Percentiles rank a stretch among this genome's conserved stretches.
Conservation (phyloP, 2,113 vertebrate genomes). For the Vidua chalybeata region DNA sequence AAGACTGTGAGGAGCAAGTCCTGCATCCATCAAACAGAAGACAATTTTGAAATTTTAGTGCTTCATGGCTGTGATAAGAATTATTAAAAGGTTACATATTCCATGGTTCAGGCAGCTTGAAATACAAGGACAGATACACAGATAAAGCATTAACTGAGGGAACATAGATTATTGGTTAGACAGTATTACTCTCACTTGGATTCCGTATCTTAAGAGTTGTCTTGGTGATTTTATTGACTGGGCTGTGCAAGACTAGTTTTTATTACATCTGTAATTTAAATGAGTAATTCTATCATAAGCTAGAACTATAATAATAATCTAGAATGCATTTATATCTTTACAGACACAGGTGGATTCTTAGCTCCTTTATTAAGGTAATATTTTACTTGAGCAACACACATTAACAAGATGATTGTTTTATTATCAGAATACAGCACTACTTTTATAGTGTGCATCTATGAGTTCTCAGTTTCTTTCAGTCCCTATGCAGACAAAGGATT, state of each 20-base stretch:
- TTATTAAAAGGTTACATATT: not conserved
- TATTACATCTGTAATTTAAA: slow-evolving; percentile 26
- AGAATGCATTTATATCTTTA: not conserved
- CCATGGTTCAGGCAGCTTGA: not conserved
- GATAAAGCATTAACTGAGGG: not conserved
- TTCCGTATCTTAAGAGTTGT: not conserved
- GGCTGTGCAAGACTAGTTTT: not conserved
- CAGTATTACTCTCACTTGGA: not conserved
- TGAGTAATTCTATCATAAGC: not conserved
- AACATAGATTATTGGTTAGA: not conserved
- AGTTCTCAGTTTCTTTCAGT: not conserved
- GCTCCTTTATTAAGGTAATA: slow-evolving; percentile 14
- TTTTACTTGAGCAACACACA: not conserved
- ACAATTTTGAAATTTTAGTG: not conserved
- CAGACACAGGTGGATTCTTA: not conserved
- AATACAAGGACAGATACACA: not conserved
- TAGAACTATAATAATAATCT: not conserved
- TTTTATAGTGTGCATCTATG: not conserved
- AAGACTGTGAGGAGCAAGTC: accelerated
- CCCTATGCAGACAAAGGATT: not conserved
- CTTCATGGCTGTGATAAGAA: not conserved
- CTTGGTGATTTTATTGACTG: slow-evolving; percentile 9
- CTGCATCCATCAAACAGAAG: not conserved
- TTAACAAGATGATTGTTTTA: not conserved
- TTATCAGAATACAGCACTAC: not conserved